Evolutionary conservation across 2,888 invertebrate genomes (phyloP).

Genomic region (Junonia oenone): DNA sequence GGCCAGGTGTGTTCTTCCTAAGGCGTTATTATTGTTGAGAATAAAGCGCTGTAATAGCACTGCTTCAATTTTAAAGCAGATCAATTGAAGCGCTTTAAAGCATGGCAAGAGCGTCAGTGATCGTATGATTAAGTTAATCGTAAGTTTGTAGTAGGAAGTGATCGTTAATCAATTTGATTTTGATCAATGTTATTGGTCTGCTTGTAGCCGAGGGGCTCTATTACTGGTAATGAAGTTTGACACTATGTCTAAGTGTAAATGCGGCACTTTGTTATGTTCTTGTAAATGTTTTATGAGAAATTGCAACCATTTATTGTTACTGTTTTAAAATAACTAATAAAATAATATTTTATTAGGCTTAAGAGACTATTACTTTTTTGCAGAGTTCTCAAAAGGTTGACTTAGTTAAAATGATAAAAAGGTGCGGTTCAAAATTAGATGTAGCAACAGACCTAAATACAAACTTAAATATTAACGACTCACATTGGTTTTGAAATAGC

Average conservation of each 20-base stretch:
- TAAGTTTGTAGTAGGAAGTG: slow-evolving; percentile 16
- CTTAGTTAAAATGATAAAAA: no score
- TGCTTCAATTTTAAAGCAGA: slow-evolving; percentile 1
- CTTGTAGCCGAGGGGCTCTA: slow-evolving; percentile 10
- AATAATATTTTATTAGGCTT: no score
- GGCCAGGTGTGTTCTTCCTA: slow-evolving; percentile 23
- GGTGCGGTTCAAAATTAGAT: no score
- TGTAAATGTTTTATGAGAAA: background rate
- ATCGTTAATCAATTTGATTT: slow-evolving; percentile 18
- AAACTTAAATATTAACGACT: no score
- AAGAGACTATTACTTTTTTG: no score
- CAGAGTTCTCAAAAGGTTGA: no score
- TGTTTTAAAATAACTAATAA: no score
- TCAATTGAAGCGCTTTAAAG: slow-evolving; percentile 2
- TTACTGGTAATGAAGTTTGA: slow-evolving; percentile 10
- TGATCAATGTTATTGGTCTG: slow-evolving; percentile 8
- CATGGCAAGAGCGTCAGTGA: background rate
- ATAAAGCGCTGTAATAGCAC: background rate
- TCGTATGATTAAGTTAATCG: slow-evolving; percentile 15
- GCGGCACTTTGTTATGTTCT: background rate
- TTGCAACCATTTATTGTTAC: no score
- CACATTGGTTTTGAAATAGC: no score
- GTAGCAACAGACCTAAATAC: no score
- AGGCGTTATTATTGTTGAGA: slow-evolving; percentile 14
- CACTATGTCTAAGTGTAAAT: background rate